Conservation (phyloP, 2,797 vertebrate genomes). For the Pseudomugil gertrudae region DNA sequence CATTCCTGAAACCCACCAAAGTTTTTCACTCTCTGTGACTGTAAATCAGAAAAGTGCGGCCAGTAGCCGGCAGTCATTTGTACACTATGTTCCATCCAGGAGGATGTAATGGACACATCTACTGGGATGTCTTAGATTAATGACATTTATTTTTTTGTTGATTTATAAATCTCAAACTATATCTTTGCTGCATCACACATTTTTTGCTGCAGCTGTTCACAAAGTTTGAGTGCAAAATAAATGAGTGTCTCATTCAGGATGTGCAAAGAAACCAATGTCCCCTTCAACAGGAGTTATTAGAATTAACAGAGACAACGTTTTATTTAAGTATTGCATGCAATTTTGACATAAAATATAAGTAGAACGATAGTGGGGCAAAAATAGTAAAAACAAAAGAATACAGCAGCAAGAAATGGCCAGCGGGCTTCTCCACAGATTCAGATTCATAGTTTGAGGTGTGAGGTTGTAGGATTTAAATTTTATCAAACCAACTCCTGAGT, state of each 20-base stretch:
- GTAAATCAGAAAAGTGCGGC: constrained; percentile 54
- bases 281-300: too few relatives aligned
- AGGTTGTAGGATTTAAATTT: too few relatives aligned
- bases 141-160: not conserved
- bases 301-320: too few relatives aligned
- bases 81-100: constrained; percentile 17
- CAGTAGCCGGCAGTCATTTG: constrained; percentile 34
- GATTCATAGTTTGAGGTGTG: too few relatives aligned
- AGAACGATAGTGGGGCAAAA: too few relatives aligned
- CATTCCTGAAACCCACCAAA: constrained; percentile 39
- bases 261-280: not conserved
- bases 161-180: constrained; percentile 4
- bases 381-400: too few relatives aligned
- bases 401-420: not conserved
- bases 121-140: constrained; percentile 8
- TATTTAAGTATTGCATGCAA: not conserved
- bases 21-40: constrained; percentile 39
- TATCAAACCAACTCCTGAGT: too few relatives aligned
- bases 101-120: constrained; percentile 33
- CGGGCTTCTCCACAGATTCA: not conserved
- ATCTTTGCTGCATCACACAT: not conserved
- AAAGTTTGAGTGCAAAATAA: constrained; percentile 2
- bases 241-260: not conserved
- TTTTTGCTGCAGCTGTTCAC: not conserved
- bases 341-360: not conserved